phyloP scores from a whole-genome alignment of 1,140 invertebrate genomes.

The Pseudoatta argentina region DNA sequence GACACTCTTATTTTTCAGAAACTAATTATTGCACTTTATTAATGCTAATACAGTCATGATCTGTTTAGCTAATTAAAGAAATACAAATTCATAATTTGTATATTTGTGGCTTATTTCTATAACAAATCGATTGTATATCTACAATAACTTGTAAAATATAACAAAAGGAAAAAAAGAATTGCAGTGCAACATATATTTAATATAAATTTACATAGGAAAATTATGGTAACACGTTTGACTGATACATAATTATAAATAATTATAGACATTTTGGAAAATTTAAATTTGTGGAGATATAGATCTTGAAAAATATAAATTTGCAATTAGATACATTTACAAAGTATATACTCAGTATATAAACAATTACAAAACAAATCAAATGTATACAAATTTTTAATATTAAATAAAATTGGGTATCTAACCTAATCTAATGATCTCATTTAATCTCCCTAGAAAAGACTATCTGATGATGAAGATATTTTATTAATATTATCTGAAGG shows the following conservation, averaged over 20 bases:
- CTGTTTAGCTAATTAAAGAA: no score
- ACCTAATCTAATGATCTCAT: not conserved
- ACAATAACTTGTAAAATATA: not conserved
- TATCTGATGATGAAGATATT: no score
- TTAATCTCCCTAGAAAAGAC: not conserved
- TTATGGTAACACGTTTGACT: not conserved
- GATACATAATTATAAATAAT: slow-evolving; percentile 24
- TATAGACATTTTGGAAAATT: not conserved
- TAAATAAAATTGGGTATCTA: no score
- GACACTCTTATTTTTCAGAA: no score
- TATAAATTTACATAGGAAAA: not conserved
- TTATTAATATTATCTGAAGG: no score
- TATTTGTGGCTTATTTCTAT: no score
- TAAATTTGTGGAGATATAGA: not conserved
- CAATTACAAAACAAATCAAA: not conserved
- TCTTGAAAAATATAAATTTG: not conserved
- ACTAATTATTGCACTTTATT: no score
- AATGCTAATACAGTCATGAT: no score
- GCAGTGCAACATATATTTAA: slow-evolving; percentile 4
- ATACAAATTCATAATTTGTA: no score
- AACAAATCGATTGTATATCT: no score
- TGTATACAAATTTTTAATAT: no score
- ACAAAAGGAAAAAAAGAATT: not conserved
- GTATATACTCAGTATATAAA: not conserved
- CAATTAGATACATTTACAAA: no score